Percentiles rank a stretch among this genome's conserved stretches.
Conservation (phyloP, 2,888 invertebrate genomes). For the Drosophila paracracens region DNA sequence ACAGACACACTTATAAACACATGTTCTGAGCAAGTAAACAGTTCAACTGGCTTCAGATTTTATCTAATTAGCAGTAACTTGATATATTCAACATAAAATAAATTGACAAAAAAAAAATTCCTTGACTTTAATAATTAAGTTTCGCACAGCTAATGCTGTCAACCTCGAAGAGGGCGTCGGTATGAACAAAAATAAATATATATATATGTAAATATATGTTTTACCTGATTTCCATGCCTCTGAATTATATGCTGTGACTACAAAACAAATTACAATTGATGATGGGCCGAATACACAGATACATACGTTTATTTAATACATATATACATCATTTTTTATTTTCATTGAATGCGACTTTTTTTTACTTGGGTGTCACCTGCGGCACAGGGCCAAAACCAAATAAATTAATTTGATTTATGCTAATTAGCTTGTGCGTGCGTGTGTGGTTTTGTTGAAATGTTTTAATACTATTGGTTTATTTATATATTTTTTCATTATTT, state of each 20-base stretch:
- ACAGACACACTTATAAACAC: constrained; percentile 1
- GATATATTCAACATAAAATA: background rate
- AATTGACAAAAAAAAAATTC: background rate
- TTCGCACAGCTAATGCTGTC: background rate
- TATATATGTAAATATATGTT: background rate
- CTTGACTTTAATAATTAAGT: background rate
- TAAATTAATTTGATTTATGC: constrained; percentile 66
- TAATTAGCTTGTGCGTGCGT: constrained; percentile 48
- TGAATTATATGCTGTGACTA: constrained; percentile 1
- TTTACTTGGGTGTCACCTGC: constrained; percentile 25
- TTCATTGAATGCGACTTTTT: constrained; percentile 22
- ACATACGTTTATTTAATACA: background rate
- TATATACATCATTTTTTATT: background rate
- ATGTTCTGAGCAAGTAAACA: background rate
- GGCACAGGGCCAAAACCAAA: constrained; percentile 38
- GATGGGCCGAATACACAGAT: background rate
- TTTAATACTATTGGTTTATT: constrained; percentile 14
- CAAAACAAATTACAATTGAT: constrained; percentile 1
- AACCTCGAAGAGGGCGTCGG: background rate
- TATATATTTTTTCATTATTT: constrained; percentile 35
- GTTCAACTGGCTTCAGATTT: background rate
- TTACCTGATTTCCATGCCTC: background rate
- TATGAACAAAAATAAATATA: background rate
- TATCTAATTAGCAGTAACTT: background rate
- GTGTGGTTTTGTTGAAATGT: constrained; percentile 25